Base-by-base conservation (phyloP, 2,113 vertebrate species). In the Embiotoca jacksoni region DNA sequence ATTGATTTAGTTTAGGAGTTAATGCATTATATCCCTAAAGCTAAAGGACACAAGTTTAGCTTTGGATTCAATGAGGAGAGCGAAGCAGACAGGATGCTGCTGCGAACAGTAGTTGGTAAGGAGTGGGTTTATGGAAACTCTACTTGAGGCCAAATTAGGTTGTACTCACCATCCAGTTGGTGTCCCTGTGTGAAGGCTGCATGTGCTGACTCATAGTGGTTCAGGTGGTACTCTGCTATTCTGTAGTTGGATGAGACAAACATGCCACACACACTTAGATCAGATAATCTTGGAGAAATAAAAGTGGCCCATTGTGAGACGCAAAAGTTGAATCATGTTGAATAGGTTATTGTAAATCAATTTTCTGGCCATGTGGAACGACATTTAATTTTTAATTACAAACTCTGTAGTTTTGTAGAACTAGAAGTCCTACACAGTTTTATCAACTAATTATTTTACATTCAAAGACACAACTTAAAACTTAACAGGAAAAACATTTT, bases 161-260 rank as follows among this genome's bases (percentile, higher is more conserved):
- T 44, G 54, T 33, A 96, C 97, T 96, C 95, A 98, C 96, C 92
- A 82, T 97, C 94, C 92, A 98, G 92, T 58, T 91, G 94, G 33
- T 96, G 95, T 92, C 97, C 97, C 90, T 95, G 94, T 88, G 87
- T 92, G 91, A 99, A 96, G 56, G 95, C 94, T 78, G 95, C 94
- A 84, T 96, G 89, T 82, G 98, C 96, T 84, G 95, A 94, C 65
- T 91, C 82, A 67, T 95, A 97, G 74, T 96, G 95, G 86, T 95
- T 95, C 65, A 96, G 95, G 91, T 98, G 95, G 93, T 97, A 99
- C 93, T 99, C 97, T 84, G 96, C 96, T 90, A 99, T 96, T 94
- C 98, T 99, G 92, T 33, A 85, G n/a, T 56, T 32, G 44, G 37
- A 57, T 30, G 36, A 68, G 4, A 70, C 66, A 58, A 81, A 84